These are phyloP conservation scores for Miichthys miiuy DNA, from an alignment of 2,797 vertebrate species.

Conservation along the genomic window DNA sequence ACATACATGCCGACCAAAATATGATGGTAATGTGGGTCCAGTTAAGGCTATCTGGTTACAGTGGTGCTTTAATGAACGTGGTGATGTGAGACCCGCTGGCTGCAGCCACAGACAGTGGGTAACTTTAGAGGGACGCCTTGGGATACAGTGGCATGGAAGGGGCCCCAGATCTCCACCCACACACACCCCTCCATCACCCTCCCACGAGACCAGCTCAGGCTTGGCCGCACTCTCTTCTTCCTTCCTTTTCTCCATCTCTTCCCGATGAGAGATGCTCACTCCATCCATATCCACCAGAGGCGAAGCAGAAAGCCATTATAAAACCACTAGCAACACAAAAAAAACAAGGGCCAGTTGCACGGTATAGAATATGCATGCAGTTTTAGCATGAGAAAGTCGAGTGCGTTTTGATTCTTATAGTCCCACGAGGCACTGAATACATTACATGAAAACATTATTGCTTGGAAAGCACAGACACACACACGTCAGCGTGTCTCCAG, in stretches of 20 bases:
- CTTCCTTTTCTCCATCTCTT: conserved; percentile 40
- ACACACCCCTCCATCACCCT: conserved; percentile 10
- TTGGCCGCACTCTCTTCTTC: conserved; percentile 16
- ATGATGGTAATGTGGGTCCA: conserved; percentile 54
- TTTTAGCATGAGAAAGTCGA: conserved; percentile 21
- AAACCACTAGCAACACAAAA: conserved; percentile 18
- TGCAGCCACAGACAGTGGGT: conserved; percentile 61
- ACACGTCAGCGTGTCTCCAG: conserved; percentile 8
- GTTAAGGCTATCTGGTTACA: conserved; percentile 59
- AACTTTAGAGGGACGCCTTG: conserved; percentile 65
- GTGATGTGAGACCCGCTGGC: conserved; percentile 57
- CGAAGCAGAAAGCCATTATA: conserved; percentile 14
- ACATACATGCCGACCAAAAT: conserved; percentile 30
- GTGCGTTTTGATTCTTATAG: not conserved
- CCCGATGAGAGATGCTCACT: conserved; percentile 31
- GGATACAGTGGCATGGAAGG: conserved; percentile 56
- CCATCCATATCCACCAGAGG: conserved; percentile 28
- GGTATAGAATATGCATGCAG: conserved; percentile 20
- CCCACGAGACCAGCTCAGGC: conserved; percentile 17
- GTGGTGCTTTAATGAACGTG: conserved; percentile 51
- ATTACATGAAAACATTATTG: conserved; percentile 45
- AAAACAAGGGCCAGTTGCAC: not conserved
- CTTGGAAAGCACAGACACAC: conserved; percentile 22
- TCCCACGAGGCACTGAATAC: conserved; percentile 39
- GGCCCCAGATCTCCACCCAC: conserved; percentile 41